These are phyloP conservation scores for Bombus picipes DNA, from an alignment of 1,140 invertebrate species.

Conservation along the genomic window DNA sequence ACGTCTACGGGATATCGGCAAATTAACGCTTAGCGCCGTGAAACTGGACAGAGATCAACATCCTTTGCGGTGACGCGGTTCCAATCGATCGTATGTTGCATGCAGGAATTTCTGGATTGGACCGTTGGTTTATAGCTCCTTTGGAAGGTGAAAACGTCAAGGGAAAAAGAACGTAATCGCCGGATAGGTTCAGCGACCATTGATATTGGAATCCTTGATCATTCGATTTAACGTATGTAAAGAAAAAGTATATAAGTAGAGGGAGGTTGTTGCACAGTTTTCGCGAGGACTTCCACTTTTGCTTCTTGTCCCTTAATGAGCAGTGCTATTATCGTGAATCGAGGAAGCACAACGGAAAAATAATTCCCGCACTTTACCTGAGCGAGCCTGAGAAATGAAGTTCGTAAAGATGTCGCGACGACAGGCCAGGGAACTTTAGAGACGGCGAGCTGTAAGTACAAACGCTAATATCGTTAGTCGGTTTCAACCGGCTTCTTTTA, in stretches of 20 bases:
- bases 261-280: background rate
- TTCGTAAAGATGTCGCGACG: background rate
- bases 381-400: background rate
- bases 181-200: background rate
- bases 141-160: background rate
- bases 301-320: slow-evolving; percentile 2
- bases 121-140: background rate
- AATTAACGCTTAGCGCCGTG: slow-evolving; percentile 29
- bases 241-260: background rate
- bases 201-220: background rate
- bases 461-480: slow-evolving; percentile 5
- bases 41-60: background rate
- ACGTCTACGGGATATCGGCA: background rate
- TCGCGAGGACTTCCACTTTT: background rate
- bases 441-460: background rate
- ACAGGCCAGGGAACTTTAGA: background rate
- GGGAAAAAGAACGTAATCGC: background rate
- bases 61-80: background rate
- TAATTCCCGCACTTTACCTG: background rate
- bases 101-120: background rate
- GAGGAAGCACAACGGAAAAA: background rate
- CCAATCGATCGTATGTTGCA: slow-evolving; percentile 16
- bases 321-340: background rate
- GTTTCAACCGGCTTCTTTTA: background rate
- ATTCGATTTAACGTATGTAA: background rate